Conservation (phyloP, 2,113 vertebrate genomes). For the Clarias gariepinus region DNA sequence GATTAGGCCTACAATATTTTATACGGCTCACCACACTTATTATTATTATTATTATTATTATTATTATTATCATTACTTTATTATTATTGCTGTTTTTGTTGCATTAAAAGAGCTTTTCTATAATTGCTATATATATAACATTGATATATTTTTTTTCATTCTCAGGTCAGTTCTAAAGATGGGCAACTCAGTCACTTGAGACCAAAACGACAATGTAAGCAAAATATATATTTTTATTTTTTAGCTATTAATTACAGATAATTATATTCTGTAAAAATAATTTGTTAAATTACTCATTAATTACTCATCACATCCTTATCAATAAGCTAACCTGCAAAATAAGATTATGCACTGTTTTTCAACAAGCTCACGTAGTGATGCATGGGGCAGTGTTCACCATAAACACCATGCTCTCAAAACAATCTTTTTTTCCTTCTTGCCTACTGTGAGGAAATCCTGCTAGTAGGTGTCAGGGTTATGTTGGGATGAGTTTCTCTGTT, state of each 20-base stretch:
- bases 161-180: constrained; percentile 3
- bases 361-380: background rate
- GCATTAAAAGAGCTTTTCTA: background rate
- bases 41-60: background rate
- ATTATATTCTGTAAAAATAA: background rate
- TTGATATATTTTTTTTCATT: background rate
- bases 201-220: constrained; percentile 23
- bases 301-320: background rate
- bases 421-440: background rate
- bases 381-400: background rate
- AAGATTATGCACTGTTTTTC: background rate
- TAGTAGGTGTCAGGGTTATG: background rate
- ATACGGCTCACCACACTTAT: too few species aligned
- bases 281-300: background rate
- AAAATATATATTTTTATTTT: background rate
- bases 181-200: background rate
- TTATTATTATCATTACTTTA: background rate
- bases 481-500: too few species aligned
- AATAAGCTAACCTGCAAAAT: background rate
- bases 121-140: background rate
- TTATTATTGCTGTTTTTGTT: background rate
- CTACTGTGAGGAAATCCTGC: background rate
- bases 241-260: background rate
- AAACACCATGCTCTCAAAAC: background rate
- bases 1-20: too few species aligned